phyloP scores from a whole-genome alignment of 2,113 vertebrate species.

The Gambusia affinis region DNA sequence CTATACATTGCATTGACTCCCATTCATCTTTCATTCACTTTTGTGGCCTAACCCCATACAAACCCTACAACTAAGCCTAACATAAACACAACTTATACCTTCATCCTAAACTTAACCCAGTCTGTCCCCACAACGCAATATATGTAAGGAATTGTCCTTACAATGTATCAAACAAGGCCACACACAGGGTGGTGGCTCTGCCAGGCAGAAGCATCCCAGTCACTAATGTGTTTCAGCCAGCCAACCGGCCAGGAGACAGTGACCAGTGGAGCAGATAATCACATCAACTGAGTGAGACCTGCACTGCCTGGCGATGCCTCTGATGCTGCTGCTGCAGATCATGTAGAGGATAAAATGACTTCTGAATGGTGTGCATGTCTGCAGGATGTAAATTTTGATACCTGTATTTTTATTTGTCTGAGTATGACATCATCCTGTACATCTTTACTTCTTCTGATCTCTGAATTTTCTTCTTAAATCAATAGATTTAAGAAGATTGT shows the following conservation, averaged over 20 bases:
- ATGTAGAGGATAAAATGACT: conserved; percentile 42
- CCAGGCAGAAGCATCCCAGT: conserved; percentile 77
- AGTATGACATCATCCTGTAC: conserved; percentile 2
- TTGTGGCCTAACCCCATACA: too few relatives aligned
- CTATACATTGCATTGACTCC: neutral
- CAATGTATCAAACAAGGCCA: neutral
- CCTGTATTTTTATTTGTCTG: conserved; percentile 5
- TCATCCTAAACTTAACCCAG: too few relatives aligned
- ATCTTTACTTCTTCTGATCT: conserved; percentile 22
- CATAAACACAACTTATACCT: too few relatives aligned
- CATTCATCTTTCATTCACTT: too few relatives aligned
- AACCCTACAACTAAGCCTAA: too few relatives aligned
- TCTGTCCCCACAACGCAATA: too few relatives aligned
- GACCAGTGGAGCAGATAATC: conserved; percentile 79
- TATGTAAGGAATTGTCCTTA: too few relatives aligned
- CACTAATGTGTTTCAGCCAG: conserved; percentile 77
- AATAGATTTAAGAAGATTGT: neutral
- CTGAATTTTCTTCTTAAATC: conserved; percentile 8
- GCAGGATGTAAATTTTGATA: conserved; percentile 10
- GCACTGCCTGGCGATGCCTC: conserved; percentile 36
- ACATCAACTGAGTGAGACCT: conserved; percentile 72
- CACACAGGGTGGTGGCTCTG: conserved; percentile 54
- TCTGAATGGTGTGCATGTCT: conserved; percentile 4
- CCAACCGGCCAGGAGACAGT: conserved; percentile 60
- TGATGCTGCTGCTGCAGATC: conserved; percentile 43